Evolutionary conservation across 2,113 vertebrate species (phyloP).

Genomic region (Tauraco erythrolophus): DNA sequence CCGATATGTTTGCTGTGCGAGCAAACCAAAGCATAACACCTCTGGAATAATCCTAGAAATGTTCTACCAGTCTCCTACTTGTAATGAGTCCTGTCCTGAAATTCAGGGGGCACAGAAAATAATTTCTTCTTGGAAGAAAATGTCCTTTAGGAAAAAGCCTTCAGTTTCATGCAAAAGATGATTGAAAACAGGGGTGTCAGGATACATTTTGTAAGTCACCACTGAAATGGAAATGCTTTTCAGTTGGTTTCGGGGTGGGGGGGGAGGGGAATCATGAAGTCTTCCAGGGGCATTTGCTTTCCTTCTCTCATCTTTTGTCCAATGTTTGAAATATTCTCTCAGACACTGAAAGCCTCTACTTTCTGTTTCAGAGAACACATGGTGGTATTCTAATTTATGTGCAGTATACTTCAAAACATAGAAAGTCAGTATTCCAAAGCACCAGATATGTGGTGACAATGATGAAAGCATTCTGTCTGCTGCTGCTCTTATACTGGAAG

Average conservation of each 20-base stretch:
- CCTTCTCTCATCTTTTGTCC: not conserved
- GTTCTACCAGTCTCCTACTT: fast-evolving
- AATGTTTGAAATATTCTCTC: not conserved
- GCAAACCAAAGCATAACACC: not conserved
- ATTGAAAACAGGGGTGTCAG: not conserved
- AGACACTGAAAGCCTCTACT: not conserved
- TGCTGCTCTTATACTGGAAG: not conserved
- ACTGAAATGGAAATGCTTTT: not conserved
- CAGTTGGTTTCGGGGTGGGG: not conserved
- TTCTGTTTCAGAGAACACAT: not conserved
- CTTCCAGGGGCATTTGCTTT: not conserved
- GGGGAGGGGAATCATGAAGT: not conserved
- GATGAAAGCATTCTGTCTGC: not conserved
- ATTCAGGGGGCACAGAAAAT: not conserved
- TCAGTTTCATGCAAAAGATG: not conserved
- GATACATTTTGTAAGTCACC: fast-evolving
- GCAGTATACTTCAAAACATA: not conserved
- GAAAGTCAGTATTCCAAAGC: not conserved
- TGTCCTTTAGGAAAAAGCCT: not conserved
- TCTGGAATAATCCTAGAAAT: not conserved
- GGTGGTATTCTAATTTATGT: not conserved
- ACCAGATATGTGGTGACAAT: not conserved
- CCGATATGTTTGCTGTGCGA: not conserved
- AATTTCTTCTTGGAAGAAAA: not conserved
- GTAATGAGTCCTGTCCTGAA: not conserved